Conservation (phyloP, 2,113 vertebrate genomes). For the Amphiprion percula region DNA sequence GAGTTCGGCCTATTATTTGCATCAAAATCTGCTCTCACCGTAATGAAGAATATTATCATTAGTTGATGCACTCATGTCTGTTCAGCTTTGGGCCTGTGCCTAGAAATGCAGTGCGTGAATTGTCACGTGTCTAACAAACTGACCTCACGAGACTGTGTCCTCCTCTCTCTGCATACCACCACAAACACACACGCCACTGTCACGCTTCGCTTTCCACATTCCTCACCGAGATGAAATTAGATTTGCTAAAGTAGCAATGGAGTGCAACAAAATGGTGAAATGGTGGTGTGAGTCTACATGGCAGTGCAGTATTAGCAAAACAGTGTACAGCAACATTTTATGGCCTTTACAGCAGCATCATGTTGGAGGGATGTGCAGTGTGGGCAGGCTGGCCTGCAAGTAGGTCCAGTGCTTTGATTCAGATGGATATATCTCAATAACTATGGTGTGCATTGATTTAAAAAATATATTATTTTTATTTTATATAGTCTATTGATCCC, state of each 20-base stretch:
- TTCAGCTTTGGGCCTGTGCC: background rate
- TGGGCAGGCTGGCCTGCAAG: no score
- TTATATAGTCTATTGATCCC: no score
- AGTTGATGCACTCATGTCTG: no score
- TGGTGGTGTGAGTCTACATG: background rate
- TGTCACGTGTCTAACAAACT: conserved; percentile 61
- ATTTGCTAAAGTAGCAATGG: conserved; percentile 40
- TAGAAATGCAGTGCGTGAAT: conserved; percentile 37
- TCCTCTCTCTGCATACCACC: background rate
- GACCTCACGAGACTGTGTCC: conserved; percentile 48
- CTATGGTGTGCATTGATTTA: no score
- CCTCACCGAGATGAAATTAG: conserved; percentile 51
- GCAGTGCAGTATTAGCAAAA: conserved; percentile 1
- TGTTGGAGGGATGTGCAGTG: no score
- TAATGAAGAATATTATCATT: no score
- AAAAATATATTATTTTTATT: no score
- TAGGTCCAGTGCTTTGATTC: background rate
- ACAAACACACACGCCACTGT: conserved; percentile 16
- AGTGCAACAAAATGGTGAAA: conserved; percentile 13
- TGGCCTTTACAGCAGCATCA: no score
- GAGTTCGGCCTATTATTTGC: background rate
- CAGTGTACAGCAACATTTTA: background rate
- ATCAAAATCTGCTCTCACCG: no score
- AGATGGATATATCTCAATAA: background rate
- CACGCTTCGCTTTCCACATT: conserved; percentile 48